A percentile compares a stretch with the other conserved stretches of the same genome.
Evolutionary conservation across 2,888 invertebrate genomes (phyloP).

Genomic region (Cyrtodaria siliqua): DNA sequence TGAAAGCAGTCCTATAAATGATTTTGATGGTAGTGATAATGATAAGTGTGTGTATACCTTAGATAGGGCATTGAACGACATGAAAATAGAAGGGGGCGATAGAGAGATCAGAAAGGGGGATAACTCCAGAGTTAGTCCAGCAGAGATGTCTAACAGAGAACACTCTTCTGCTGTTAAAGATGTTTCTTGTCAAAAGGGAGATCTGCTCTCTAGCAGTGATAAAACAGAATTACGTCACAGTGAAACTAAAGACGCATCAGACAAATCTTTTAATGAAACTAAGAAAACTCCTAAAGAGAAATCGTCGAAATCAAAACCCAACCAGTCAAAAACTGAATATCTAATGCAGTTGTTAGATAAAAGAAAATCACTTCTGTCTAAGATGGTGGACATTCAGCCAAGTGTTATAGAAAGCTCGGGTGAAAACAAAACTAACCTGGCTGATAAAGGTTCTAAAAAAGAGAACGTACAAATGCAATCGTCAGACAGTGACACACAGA

Average conservation of each 20-base stretch:
- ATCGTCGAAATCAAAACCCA: neutral
- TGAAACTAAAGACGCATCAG: neutral
- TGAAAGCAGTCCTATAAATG: constrained; percentile 11
- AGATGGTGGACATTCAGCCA: constrained; percentile 72
- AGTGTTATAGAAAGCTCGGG: neutral
- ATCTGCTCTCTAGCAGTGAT: too few relatives aligned
- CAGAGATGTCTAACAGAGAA: too few relatives aligned
- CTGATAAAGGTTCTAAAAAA: neutral
- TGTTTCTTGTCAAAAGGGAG: too few relatives aligned
- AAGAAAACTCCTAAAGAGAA: neutral
- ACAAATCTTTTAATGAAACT: too few relatives aligned
- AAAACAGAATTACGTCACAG: neutral
- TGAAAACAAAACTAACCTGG: too few relatives aligned
- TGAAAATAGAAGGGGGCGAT: constrained; percentile 10
- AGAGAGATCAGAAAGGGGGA: neutral
- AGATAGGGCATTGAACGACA: constrained; percentile 31
- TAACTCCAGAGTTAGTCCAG: too few relatives aligned
- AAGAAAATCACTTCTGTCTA: constrained; percentile 70
- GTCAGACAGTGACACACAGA: too few relatives aligned
- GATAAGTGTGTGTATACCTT: constrained; percentile 22
- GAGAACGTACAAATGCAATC: neutral
- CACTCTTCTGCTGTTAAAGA: neutral
- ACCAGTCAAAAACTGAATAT: constrained; percentile 66
- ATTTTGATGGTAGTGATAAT: neutral
- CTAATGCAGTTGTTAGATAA: constrained; percentile 74